phyloP scores from a whole-genome alignment of 2,888 invertebrate species.

The Dinocampus coccinellae region DNA sequence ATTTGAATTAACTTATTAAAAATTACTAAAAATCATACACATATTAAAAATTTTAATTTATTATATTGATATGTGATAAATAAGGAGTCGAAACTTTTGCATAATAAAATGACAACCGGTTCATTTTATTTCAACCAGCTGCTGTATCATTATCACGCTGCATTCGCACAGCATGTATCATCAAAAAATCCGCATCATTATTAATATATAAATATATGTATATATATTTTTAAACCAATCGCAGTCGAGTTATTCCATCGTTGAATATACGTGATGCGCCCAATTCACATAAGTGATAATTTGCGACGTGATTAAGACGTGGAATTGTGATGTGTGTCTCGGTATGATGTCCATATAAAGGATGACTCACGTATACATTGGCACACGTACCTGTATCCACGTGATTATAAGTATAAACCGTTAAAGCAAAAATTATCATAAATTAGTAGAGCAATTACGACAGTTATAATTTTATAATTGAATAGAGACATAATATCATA shows the following conservation, averaged over 20 bases:
- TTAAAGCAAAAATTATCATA: background rate
- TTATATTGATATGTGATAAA: too few relatives aligned
- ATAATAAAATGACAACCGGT: too few relatives aligned
- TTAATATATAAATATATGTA: background rate
- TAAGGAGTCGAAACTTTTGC: too few relatives aligned
- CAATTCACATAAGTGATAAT: conserved; percentile 55
- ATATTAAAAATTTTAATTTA: too few relatives aligned
- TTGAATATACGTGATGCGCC: background rate
- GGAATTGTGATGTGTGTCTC: conserved; percentile 55
- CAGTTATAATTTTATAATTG: conserved; percentile 9
- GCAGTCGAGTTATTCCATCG: conserved; percentile 37
- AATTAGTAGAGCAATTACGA: conserved; percentile 26
- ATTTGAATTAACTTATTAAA: background rate
- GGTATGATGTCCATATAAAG: conserved; percentile 29
- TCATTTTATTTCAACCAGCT: background rate
- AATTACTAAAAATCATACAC: too few relatives aligned
- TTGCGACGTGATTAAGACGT: conserved; percentile 61
- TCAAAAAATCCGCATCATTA: background rate
- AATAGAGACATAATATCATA: background rate
- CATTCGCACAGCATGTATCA: background rate
- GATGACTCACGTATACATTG: too few relatives aligned
- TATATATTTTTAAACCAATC: background rate
- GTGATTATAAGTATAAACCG: too few relatives aligned
- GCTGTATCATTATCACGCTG: background rate
- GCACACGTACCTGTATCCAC: too few relatives aligned